Evolutionary conservation across 2,888 invertebrate species (phyloP).

Genomic region (Cylindroiulus punctatus): DNA sequence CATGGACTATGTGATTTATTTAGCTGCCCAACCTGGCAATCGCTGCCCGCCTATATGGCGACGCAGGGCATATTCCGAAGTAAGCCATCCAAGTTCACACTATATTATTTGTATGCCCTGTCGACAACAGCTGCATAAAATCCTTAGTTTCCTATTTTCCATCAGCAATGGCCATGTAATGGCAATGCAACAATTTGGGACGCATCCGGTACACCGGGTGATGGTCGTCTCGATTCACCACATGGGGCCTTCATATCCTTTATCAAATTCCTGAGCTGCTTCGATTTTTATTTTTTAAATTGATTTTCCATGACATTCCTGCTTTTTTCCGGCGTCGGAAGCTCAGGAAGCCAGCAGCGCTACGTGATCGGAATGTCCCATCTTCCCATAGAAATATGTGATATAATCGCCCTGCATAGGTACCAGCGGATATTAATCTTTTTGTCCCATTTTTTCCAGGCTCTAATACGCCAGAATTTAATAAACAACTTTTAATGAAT

Average conservation of each 20-base stretch:
- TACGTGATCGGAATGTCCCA: constrained; percentile 42
- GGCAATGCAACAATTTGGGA: neutral
- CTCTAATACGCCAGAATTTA: constrained; percentile 26
- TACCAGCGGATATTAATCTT: constrained; percentile 44
- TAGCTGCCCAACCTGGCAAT: too few relatives aligned
- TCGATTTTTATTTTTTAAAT: constrained; percentile 45
- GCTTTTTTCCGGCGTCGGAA: neutral
- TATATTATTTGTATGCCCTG: too few relatives aligned
- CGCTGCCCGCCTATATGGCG: too few relatives aligned
- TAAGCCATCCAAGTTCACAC: too few relatives aligned
- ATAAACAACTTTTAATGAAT: constrained; percentile 47
- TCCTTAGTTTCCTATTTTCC: too few relatives aligned
- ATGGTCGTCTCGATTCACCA: neutral
- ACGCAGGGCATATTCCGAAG: too few relatives aligned
- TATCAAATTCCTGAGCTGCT: constrained; percentile 34
- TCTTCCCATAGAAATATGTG: neutral
- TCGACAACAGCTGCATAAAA: too few relatives aligned
- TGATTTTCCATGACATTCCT: constrained; percentile 41
- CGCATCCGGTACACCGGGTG: neutral
- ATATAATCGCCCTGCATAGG: neutral
- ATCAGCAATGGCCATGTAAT: too few relatives aligned
- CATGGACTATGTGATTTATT: too few relatives aligned
- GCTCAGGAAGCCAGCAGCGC: neutral
- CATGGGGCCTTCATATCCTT: constrained; percentile 12
- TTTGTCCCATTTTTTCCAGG: neutral